A percentile compares a stretch with the other conserved stretches of the same genome.
Conservation (phyloP, 2,888 invertebrate genomes). For the Patella ulyssiponensis region DNA sequence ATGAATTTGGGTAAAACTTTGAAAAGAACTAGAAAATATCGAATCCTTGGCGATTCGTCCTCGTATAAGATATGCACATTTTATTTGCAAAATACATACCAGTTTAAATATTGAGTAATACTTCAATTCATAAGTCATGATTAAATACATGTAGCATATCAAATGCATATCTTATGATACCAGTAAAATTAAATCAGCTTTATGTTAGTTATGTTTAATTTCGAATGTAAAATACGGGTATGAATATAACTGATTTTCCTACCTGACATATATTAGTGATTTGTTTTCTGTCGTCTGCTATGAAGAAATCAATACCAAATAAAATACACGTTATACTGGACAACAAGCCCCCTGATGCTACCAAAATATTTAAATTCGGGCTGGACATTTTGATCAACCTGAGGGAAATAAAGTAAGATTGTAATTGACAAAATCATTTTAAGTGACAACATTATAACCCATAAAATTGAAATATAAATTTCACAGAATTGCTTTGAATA, state of each 20-base stretch:
- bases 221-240: background rate
- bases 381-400: slow-evolving; percentile 64
- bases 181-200: background rate
- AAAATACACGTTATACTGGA: slow-evolving; percentile 51
- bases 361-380: slow-evolving; percentile 55
- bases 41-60: too few species aligned
- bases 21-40: too few species aligned
- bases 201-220: background rate
- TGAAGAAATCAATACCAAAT: slow-evolving; percentile 54
- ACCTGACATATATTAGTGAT: slow-evolving; percentile 56
- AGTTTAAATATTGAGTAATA: too few species aligned
- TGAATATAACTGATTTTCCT: slow-evolving; percentile 17
- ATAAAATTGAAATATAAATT: too few species aligned
- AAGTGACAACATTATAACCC: background rate
- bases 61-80: too few species aligned
- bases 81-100: too few species aligned
- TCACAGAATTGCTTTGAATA: too few species aligned
- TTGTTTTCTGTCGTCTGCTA: slow-evolving; percentile 33
- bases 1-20: too few species aligned
- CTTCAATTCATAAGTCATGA: too few species aligned
- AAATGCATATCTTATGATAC: too few species aligned
- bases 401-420: slow-evolving; percentile 19
- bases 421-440: background rate
- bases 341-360: slow-evolving; percentile 53
- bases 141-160: too few species aligned